Percentiles rank a stretch among this genome's conserved stretches.
These are phyloP conservation scores for Escarpia spicata DNA, from an alignment of 2,888 invertebrate species.

Conservation along the genomic window DNA sequence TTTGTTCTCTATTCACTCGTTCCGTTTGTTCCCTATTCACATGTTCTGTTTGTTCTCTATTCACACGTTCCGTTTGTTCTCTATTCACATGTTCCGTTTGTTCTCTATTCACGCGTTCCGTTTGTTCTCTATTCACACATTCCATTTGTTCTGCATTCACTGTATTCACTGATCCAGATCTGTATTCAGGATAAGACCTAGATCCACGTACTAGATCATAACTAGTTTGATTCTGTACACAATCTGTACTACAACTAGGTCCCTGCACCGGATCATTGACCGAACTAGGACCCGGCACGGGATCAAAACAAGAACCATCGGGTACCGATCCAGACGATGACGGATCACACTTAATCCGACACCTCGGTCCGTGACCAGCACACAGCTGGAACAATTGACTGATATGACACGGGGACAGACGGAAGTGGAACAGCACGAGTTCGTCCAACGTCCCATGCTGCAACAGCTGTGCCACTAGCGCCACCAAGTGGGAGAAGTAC, in stretches of 20 bases:
- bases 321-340: neutral
- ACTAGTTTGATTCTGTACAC: neutral
- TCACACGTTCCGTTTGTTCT: neutral
- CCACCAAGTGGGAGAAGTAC: neutral
- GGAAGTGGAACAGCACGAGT: neutral
- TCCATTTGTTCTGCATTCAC: neutral
- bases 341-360: neutral
- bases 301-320: neutral
- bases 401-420: neutral
- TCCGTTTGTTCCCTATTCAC: neutral
- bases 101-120: neutral
- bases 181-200: neutral
- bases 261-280: neutral
- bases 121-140: neutral
- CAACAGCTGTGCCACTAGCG: constrained; percentile 5
- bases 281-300: neutral
- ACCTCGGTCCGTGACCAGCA: neutral
- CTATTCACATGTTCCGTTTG: neutral
- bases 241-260: neutral
- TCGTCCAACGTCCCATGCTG: neutral
- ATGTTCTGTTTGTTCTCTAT: neutral
- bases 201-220: neutral
- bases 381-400: neutral
- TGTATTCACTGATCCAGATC: neutral
- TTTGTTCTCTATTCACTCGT: neutral